Evolutionary conservation across 2,888 invertebrate species (phyloP), one percentile per base, ranked within the genome.

Genomic region (Philereme vetulata): DNA sequence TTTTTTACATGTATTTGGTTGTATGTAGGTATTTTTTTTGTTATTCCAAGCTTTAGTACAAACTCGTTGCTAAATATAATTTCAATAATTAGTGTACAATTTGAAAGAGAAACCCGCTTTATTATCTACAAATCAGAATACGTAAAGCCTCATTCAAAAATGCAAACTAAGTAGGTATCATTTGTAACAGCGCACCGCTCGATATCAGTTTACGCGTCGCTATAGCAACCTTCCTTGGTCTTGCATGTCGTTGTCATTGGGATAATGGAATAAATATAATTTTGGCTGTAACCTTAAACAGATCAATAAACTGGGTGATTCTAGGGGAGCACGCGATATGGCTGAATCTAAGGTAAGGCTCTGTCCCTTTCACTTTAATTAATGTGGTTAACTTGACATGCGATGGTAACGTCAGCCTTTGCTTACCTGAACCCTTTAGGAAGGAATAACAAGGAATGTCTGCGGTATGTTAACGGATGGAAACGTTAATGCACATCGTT

Each of bases 281-380:
- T 89, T 86, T 68, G 79, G 78, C 74, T 78, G 80, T 84, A 80
- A 80, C 84, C 82, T 80, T 48, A 56, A 52, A 44, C 51, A 43
- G 86, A 90, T 90, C 91, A 88, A 90, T 91, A 90, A 80, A 80
- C 75, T 60, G 72, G 72, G 82, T 88, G 85, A 88, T 89, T 86
- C 81, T 80, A 82, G 71, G 74, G 62, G 75, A 85, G 75, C 90
- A 90, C 90, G 89, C 90, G 80, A 91, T 81, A 90, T 90, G 90
- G 77, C 84, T 50, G 87, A 85, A 66, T 72, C 82, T 72, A 86
- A 88, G 91, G 91, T 91, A 89, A 78, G 77, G 68, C 71, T 69
- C 71, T 76, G 70, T 81, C 78, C 78, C 76, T 77, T 80, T 79
- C 78, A 74, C 76, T 84, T 79, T 85, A 90, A 89, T 90, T 90